Evolutionary conservation across 2,797 vertebrate species (phyloP).

Genomic region (Sciurus carolinensis): DNA sequence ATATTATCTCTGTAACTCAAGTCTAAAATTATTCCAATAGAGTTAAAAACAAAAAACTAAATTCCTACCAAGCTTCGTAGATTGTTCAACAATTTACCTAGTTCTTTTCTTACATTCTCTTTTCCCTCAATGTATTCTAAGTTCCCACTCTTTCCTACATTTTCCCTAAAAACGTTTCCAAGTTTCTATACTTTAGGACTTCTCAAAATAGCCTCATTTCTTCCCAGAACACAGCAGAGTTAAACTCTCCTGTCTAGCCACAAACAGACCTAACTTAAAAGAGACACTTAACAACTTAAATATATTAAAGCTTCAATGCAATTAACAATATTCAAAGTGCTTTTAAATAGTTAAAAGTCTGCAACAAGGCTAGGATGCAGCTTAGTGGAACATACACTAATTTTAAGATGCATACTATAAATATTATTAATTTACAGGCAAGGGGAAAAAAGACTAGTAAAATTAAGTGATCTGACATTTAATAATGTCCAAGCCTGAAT

Average conservation of each 20-base stretch:
- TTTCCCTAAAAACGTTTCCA: neutral
- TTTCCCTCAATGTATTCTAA: conserved; percentile 12
- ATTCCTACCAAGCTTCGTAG: neutral
- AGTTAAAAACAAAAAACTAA: neutral
- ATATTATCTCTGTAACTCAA: neutral
- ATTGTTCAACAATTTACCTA: neutral
- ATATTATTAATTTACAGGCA: neutral
- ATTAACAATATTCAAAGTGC: conserved; percentile 45
- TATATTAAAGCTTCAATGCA: neutral
- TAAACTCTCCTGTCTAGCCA: neutral
- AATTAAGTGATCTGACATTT: conserved; percentile 20
- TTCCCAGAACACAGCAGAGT: neutral
- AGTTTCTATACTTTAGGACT: neutral
- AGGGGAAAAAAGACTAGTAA: conserved; percentile 31
- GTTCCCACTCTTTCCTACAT: neutral
- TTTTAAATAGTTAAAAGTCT: neutral
- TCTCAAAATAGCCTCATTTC: neutral
- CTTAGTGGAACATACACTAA: neutral
- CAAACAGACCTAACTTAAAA: conserved; percentile 26
- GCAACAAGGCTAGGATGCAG: too few species aligned
- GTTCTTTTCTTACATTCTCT: neutral
- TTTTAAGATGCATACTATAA: neutral
- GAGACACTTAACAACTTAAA: neutral
- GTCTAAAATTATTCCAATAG: conserved; percentile 15
- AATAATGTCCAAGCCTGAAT: conserved; percentile 13